phyloP scores from a whole-genome alignment of 2,113 vertebrate genomes.

The Dromaius novaehollandiae region DNA sequence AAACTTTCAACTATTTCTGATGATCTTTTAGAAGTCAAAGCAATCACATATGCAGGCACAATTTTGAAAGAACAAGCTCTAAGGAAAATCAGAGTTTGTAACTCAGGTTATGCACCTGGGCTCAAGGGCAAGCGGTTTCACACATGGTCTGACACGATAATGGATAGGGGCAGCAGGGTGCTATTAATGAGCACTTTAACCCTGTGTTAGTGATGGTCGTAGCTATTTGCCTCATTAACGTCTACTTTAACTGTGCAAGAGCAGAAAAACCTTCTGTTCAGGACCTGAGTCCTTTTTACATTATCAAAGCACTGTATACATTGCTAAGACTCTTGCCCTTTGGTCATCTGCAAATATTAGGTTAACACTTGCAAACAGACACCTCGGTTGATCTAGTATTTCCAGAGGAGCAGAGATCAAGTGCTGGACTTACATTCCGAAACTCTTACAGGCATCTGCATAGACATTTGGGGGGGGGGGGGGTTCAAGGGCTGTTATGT shows the following conservation, averaged over 20 bases:
- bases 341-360: background rate
- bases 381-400: background rate
- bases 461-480: background rate
- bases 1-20: background rate
- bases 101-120: background rate
- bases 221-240: background rate
- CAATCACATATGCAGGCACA: background rate
- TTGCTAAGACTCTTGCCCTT: background rate
- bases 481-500: background rate
- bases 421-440: background rate
- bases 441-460: background rate
- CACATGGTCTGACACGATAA: background rate
- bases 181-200: accelerated
- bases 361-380: background rate
- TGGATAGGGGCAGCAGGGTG: accelerated
- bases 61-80: background rate
- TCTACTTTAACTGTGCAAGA: background rate
- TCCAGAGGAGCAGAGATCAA: background rate
- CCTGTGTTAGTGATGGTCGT: background rate
- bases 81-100: background rate
- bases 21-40: background rate
- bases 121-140: background rate
- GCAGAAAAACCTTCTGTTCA: background rate
- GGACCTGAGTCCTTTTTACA: background rate
- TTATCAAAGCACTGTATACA: background rate